Evolutionary conservation across 2,888 invertebrate species (phyloP).

Genomic region (Aphidius colemani): DNA sequence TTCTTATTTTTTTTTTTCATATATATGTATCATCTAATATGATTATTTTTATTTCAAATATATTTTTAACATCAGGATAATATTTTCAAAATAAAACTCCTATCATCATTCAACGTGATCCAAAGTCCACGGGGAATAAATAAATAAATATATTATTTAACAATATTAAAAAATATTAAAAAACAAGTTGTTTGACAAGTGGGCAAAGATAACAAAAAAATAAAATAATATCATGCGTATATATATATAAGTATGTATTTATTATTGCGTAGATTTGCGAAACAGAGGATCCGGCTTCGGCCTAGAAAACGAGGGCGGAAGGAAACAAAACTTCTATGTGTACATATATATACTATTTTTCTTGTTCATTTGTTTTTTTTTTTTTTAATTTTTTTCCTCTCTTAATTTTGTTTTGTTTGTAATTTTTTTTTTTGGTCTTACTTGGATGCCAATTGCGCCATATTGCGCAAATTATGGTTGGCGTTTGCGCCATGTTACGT

Average conservation of each 20-base stretch:
- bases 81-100: too few species aligned
- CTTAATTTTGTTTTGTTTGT: neutral
- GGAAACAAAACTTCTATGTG: constrained; percentile 14
- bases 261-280: constrained; percentile 25
- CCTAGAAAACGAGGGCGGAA: constrained; percentile 27
- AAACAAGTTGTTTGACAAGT: too few species aligned
- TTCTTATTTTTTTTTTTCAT: too few species aligned
- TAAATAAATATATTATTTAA: too few species aligned
- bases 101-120: too few species aligned
- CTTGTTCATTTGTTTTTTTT: constrained; percentile 1
- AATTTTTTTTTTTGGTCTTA: constrained; percentile 8
- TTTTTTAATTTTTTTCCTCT: constrained; percentile 16
- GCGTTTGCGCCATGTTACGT: constrained; percentile 14
- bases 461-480: constrained; percentile 29
- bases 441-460: constrained; percentile 26
- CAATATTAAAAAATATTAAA: too few species aligned
- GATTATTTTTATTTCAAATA: too few species aligned
- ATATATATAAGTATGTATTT: too few species aligned
- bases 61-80: too few species aligned
- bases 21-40: too few species aligned
- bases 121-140: too few species aligned
- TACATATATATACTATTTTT: too few species aligned
- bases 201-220: constrained; percentile 9
- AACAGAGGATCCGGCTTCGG: constrained; percentile 29
- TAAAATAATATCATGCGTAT: neutral